Evolutionary conservation across 2,888 invertebrate species (phyloP), one percentile per base, ranked within the genome.

Genomic region (Apotomis turbidana): DNA sequence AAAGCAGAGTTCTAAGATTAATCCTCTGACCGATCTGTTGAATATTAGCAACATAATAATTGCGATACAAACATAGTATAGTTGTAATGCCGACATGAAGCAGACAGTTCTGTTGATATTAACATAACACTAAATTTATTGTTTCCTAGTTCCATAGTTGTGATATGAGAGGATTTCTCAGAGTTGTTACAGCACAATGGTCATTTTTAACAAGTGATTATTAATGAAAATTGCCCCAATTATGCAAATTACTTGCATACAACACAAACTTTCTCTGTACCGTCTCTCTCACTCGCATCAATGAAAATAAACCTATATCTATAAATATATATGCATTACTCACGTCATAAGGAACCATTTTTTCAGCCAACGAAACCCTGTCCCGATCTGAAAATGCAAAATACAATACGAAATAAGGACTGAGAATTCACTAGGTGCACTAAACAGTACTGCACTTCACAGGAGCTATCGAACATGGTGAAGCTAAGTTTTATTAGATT

Each of bases 261-360:
- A 66, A 78, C 75, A 75, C 76, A 74, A 59, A 79, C 79, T 83
- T 84, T 85, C 84, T 82, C 85, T 79, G 79, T 75, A 75, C 64
- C 70, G 41, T 69, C 74, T 73, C 52, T 74, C 71, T 76, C 57
- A 61, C 74, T 74, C 60, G 73, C 54, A 83, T 86, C 83, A 85
- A 87, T 86, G 83, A 84, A 80, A 82, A 79, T 79, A 76, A 74
- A 74, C 72, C 71, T 76, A 79, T 78, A 76, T 80, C 74, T 75
- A 74, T 74, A 78, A 64, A 80, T 61, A 44, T 61, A 44, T 52
- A 78, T 77, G 71, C 69, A 78, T 76, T 87, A 95, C 95, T 95
- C 88, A 95, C 95, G 84, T 95, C 95, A 88, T 94, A 94, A 73
- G 94, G 94, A 79, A 90, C 94, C 91, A 94, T 93, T 92, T 94